These are phyloP conservation scores for Sphenodon punctatus DNA, from an alignment of 2,797 vertebrate genomes.

Conservation along the genomic window DNA sequence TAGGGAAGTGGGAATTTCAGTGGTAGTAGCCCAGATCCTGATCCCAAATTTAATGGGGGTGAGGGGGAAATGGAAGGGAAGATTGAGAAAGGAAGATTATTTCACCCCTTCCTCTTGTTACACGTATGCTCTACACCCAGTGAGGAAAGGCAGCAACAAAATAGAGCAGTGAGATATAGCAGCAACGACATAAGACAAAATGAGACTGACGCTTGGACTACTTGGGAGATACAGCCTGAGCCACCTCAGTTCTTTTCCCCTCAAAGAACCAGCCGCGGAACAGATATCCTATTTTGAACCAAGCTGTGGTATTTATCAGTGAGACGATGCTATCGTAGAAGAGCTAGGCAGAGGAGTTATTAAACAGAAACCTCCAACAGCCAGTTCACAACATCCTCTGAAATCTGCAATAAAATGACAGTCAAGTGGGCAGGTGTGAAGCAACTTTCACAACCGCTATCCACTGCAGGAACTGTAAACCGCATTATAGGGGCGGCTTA, in stretches of 20 bases:
- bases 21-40: too few species aligned
- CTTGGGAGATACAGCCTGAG: not conserved
- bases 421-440: not conserved
- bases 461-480: not conserved
- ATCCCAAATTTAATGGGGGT: too few species aligned
- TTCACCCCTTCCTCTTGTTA: too few species aligned
- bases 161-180: too few species aligned
- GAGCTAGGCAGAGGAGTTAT: not conserved
- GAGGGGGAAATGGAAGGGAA: too few species aligned
- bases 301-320: fast-evolving
- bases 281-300: not conserved
- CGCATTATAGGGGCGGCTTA: not conserved
- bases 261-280: too few species aligned
- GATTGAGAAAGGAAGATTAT: too few species aligned
- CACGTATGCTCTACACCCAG: too few species aligned
- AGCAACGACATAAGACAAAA: not conserved
- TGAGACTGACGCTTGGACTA: not conserved
- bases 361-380: not conserved
- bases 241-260: not conserved
- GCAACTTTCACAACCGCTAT: not conserved
- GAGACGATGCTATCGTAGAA: not conserved
- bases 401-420: not conserved
- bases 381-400: not conserved
- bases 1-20: too few species aligned
- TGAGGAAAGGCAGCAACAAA: too few species aligned